Base-by-base conservation (phyloP, 2,797 vertebrate species). In the Microchirus variegatus region DNA sequence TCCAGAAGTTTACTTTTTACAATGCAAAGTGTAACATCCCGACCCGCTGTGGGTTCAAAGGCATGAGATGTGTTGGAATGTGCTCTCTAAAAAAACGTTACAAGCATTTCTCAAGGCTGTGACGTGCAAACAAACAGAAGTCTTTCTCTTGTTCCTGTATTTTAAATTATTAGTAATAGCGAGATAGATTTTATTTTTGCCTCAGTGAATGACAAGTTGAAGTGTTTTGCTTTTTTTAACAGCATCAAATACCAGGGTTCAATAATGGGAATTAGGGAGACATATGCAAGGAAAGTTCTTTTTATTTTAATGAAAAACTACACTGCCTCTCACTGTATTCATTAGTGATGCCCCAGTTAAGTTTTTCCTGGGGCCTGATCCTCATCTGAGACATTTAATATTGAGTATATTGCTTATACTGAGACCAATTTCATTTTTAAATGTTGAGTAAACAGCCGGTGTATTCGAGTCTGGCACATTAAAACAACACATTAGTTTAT, bases 1-100 rank as follows among this genome's bases (percentile, higher is more conserved):
- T 65, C 53, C 54, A 43, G 1, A 85, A 86, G 65, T 84, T 78
- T 45, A 53, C 55, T 74, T 83, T 79, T 73, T 55, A 72, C 57
- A 82, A 66, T 57, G 31, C 35, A 69, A 69, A 49, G 50, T 37
- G 60, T 67, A 72, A 47, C 19, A 77, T 71, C 60, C 60, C 5
- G 0, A 68, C 63, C 55, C 62, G 48, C 49, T 22, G 59, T 66
- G 49, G 50, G 51, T 76, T 75, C 55, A 71, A 63, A 80, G 62
- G 59, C 68, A 71, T 55, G 69, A 70, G 51, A 38, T 73, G 59
- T 40, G 48, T 81, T 55, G 15, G n/a, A 80, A 81, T 66, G 45
- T 31, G 56, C 59, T 58, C 63, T 11, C 15, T 18, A n/a, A 4
- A 12, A 68, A 62, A 60, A 67, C n/a, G 46, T 61, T 69, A 31